Evolutionary conservation across 2,888 invertebrate species (phyloP).

Genomic region (Ornithoptera priamus): DNA sequence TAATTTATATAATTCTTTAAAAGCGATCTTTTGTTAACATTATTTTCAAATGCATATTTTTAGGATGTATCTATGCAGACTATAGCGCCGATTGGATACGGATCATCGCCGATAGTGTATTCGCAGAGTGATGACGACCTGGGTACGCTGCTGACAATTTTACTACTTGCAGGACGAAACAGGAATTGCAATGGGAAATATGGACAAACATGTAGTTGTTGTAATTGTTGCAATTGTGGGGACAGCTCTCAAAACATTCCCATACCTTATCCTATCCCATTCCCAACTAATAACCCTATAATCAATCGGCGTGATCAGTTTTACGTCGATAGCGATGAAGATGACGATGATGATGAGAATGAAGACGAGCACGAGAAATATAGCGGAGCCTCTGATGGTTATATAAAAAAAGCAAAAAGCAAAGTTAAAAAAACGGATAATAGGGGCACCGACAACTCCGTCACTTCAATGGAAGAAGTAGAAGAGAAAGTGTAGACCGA

Average conservation of each 20-base stretch:
- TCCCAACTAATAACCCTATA: slow-evolving; percentile 54
- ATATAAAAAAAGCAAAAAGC: slow-evolving; percentile 4
- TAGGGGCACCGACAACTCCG: background rate
- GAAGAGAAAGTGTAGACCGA: slow-evolving; percentile 9
- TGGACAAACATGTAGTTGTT: slow-evolving; percentile 37
- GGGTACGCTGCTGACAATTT: slow-evolving; percentile 52
- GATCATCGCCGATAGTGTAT: slow-evolving; percentile 43
- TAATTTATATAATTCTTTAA: background rate
- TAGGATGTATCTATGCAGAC: slow-evolving; percentile 19
- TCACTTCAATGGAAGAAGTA: slow-evolving; percentile 3
- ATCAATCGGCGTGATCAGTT: slow-evolving; percentile 35
- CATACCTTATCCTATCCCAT: slow-evolving; percentile 57
- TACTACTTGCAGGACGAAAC: slow-evolving; percentile 52
- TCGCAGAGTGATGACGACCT: slow-evolving; percentile 48
- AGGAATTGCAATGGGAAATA: slow-evolving; percentile 37
- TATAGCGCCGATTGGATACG: slow-evolving; percentile 35
- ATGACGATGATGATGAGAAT: slow-evolving; percentile 23
- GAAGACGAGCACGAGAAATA: slow-evolving; percentile 12
- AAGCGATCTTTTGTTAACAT: background rate
- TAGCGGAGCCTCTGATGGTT: slow-evolving; percentile 2
- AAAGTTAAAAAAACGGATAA: slow-evolving; percentile 3
- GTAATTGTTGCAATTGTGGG: slow-evolving; percentile 44
- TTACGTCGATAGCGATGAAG: slow-evolving; percentile 31
- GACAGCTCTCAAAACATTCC: slow-evolving; percentile 45
- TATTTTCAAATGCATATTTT: background rate